Base-by-base conservation (phyloP, 2,888 invertebrate species). In the Calliphora vomitoria region DNA sequence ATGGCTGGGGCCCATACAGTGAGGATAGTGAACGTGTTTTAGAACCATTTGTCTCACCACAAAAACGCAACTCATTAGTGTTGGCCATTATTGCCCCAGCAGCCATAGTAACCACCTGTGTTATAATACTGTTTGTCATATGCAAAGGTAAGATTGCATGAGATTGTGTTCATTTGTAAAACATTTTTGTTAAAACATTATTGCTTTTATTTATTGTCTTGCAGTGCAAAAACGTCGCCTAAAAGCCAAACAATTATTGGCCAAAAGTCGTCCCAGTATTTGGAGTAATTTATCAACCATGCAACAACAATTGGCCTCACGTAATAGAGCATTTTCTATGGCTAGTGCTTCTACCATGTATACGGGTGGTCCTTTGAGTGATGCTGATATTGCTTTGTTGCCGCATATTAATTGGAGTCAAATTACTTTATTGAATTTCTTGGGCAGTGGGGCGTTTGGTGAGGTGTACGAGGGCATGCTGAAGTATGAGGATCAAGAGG, bases 401-500 rank as follows among this genome's bases (percentile, higher is more conserved):
- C 98, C 99, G 0, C 98, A 98, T 93, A 97, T 99, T 85, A 95
- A 96, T 53, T 95, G 97, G 86, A 97, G 97, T 89, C 98, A 98
- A 92, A 97, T 99, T 82, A 97, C 96, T 0, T 94, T 98, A 41
- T 96, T 96, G 15, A 97, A 97, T 91, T 98, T 98, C 92, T 95
- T 99, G 76, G 99, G 99, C 0, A 97, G 98, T 84, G 99, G 99
- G 0, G 99, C 99, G 0, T 99, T 99, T 92, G 99, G 99, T 0
- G 98, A 99, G 94, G 99, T 99, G 1, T 98, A 97, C 92, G 98
- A 98, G 94, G 99, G 99, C 0, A 95, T 97, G 86, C 97, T 98
- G 0, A 95, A 95, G 89, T 95, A 96, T 89, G 94, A 97, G 62
- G 95, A 95, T 75, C 95, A 95, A 8, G 94, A 94, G 50, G 94